Evolutionary conservation across 2,113 vertebrate species (phyloP).

Genomic region (Riparia riparia): DNA sequence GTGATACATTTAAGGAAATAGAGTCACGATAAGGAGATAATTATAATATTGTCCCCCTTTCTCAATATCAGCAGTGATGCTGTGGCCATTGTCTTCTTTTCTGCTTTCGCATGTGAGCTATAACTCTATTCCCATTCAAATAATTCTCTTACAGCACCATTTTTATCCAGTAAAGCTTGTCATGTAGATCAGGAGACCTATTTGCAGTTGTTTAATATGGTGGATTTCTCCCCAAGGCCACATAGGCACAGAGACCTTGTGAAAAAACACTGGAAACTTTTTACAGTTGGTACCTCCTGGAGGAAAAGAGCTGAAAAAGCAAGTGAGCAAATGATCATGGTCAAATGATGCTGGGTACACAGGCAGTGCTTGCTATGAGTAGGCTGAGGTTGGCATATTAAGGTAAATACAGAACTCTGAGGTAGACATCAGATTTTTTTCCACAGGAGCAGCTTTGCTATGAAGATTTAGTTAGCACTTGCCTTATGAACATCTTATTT

Average conservation of each 20-base stretch:
- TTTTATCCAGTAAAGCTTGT: slow-evolving; percentile 8
- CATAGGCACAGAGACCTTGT: neutral
- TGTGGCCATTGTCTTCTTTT: neutral
- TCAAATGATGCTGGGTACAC: neutral
- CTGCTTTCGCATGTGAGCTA: neutral
- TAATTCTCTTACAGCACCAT: neutral
- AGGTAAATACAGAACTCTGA: neutral
- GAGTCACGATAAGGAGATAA: neutral
- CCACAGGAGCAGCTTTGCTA: neutral
- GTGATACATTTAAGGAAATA: neutral
- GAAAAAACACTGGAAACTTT: neutral
- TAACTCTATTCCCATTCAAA: neutral
- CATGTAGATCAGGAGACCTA: neutral
- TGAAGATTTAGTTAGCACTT: neutral
- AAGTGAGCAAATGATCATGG: neutral
- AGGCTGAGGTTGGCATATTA: neutral
- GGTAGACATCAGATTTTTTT: neutral
- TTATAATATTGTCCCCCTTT: neutral
- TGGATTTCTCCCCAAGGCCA: slow-evolving; percentile 19
- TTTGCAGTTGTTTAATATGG: slow-evolving; percentile 12
- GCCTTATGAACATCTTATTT: slow-evolving; percentile 20
- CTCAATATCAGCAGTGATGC: neutral
- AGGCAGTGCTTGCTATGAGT: neutral
- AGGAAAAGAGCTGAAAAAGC: neutral
- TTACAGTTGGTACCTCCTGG: neutral